Percentiles rank a stretch among this genome's conserved stretches.
phyloP scores from a whole-genome alignment of 2,797 vertebrate species.

The Cossypha niveicapilla region DNA sequence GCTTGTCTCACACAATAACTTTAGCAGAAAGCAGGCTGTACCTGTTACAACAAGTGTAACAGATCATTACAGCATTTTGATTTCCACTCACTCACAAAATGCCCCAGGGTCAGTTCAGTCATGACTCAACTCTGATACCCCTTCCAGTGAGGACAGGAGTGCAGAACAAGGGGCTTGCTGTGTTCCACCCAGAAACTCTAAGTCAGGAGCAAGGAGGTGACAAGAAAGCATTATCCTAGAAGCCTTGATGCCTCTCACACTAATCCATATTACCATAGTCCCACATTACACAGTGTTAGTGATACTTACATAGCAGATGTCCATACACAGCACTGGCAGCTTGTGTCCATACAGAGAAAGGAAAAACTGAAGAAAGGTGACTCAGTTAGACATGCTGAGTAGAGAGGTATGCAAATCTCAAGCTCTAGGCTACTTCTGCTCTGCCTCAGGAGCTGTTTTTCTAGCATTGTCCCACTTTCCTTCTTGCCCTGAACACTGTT shows the following conservation, averaged over 20 bases:
- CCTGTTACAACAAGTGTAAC: not conserved
- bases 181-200: not conserved
- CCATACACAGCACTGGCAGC: conserved; percentile 94
- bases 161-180: not conserved
- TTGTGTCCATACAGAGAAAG: conserved; percentile 98
- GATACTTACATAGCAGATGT: conserved; percentile 92
- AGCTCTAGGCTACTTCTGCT: not conserved
- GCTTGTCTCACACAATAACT: not conserved
- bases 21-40: not conserved
- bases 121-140: not conserved
- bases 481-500: not conserved
- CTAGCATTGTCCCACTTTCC: not conserved
- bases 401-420: not conserved
- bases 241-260: not conserved
- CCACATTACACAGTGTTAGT: not conserved
- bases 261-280: not conserved
- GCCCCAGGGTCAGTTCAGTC: not conserved
- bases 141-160: not conserved
- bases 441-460: not conserved
- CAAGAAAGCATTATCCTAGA: not conserved
- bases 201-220: not conserved
- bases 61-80: not conserved
- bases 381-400: not conserved
- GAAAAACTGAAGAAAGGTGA: conserved; percentile 84
- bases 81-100: not conserved